Evolutionary conservation across 2,113 vertebrate species (phyloP).

Genomic region (Cephalopholis sonnerati): DNA sequence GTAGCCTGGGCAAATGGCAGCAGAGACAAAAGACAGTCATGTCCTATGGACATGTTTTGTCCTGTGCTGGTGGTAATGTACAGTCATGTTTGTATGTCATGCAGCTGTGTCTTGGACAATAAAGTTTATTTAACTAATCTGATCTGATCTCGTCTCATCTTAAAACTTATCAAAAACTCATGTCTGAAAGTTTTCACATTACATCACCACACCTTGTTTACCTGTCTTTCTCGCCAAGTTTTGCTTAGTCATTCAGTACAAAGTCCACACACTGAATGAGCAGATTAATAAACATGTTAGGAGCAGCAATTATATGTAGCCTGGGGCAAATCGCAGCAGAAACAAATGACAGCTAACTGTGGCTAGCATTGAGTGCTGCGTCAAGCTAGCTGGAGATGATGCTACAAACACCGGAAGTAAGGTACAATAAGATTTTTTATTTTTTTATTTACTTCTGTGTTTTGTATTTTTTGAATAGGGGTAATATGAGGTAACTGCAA

Average conservation of each 20-base stretch:
- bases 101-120: too few relatives aligned
- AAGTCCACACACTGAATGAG: neutral
- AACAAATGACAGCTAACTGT: conserved; percentile 34
- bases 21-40: too few relatives aligned
- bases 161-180: neutral
- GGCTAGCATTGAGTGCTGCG: conserved; percentile 9
- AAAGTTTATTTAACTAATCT: too few relatives aligned
- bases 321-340: neutral
- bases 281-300: neutral
- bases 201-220: neutral
- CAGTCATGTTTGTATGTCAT: too few relatives aligned
- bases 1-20: too few relatives aligned
- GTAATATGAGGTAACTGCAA: neutral
- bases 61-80: too few relatives aligned
- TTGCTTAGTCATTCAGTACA: neutral
- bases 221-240: neutral
- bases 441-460: too few relatives aligned
- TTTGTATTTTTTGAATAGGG: too few relatives aligned
- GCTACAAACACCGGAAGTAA: conserved; percentile 31
- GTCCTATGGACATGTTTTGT: too few relatives aligned
- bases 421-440: neutral
- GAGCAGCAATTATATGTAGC: neutral
- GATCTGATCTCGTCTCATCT: too few relatives aligned
- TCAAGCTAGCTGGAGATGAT: conserved; percentile 12
- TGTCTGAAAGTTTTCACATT: neutral